Percentiles rank a stretch among this genome's conserved stretches.
Conservation (phyloP, 2,888 invertebrate species). For the Standfussiana lucernea region DNA sequence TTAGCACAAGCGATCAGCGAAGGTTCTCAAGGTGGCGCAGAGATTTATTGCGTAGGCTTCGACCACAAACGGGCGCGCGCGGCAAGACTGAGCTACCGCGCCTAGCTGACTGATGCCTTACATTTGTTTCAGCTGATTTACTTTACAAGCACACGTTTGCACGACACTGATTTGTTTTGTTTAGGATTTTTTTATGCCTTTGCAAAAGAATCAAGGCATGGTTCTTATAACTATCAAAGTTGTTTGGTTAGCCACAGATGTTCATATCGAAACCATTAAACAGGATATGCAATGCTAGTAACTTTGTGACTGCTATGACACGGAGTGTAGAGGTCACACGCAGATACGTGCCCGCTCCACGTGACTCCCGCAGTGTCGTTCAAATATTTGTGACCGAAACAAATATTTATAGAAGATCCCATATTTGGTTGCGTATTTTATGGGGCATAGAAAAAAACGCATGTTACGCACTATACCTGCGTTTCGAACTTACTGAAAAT, state of each 20-base stretch:
- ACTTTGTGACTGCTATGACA: constrained; percentile 96
- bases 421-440: not conserved
- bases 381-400: constrained; percentile 91
- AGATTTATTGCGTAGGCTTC: constrained; percentile 87
- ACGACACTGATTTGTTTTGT: constrained; percentile 76
- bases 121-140: constrained; percentile 90
- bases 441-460: not conserved
- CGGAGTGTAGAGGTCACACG: constrained; percentile 96
- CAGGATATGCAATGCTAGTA: constrained; percentile 89
- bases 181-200: constrained; percentile 60
- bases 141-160: constrained; percentile 83
- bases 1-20: constrained; percentile 70
- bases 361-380: constrained; percentile 92
- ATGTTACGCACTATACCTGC: not conserved
- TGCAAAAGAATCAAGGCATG: not conserved
- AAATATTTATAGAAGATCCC: not conserved
- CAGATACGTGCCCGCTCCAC: constrained; percentile 95
- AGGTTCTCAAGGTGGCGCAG: constrained; percentile 85
- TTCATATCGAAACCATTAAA: constrained; percentile 72
- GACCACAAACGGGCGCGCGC: constrained; percentile 85
- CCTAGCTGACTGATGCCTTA: constrained; percentile 85
- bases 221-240: not conserved
- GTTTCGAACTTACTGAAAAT: not conserved
- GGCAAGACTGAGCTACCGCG: constrained; percentile 66
- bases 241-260: not conserved